Base-by-base conservation (phyloP, 2,797 vertebrate genomes). In the Pseudomugil tenellus region DNA sequence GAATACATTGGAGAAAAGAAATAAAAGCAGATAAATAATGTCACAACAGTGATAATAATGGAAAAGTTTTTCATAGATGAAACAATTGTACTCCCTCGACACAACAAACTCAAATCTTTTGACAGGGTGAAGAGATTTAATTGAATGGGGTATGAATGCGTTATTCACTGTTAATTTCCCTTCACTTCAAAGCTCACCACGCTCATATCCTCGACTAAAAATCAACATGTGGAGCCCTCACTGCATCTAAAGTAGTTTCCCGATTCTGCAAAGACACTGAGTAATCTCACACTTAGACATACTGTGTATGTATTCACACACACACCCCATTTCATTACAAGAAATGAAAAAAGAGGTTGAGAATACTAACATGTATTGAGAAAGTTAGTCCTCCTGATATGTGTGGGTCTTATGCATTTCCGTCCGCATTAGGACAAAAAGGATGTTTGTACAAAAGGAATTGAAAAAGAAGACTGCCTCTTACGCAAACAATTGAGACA, bases 231-330 rank as follows among this genome's bases (percentile, higher is more conserved):
- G 74, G 64, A 67, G 80, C 43, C 71, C 63, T 77, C 64, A 67
- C 63, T 83, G 41, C 72, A 83, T 89, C 43, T 82, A 31, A 84
- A 86, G 71, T 74, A 77, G 61, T 31, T 73, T 59, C 64, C 21
- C 26, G 41, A 37, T 68, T 74, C 61, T 70, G 28, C 13, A 75
- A 67, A 63, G 71, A 79, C 51, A 29, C 51, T 70, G 43, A 67
- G 17, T 49, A 8, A n/a, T 37, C 59, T 6, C 37, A 25, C 8
- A 32, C 32, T 6, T 32, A 9, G 5, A 32, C 7, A 6, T 8
- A 32, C 32, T 6, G 32, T 8, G 32, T 32, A 32, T 29, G 6
- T 29, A 3, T 29, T 29, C 32, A 4, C 32, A 32, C 32, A 32
- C 32, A 32, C 32, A 31, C 29, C 3, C 29, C 29, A 32, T 35